phyloP scores from a whole-genome alignment of 2,797 vertebrate species.

The Lemur catta region DNA sequence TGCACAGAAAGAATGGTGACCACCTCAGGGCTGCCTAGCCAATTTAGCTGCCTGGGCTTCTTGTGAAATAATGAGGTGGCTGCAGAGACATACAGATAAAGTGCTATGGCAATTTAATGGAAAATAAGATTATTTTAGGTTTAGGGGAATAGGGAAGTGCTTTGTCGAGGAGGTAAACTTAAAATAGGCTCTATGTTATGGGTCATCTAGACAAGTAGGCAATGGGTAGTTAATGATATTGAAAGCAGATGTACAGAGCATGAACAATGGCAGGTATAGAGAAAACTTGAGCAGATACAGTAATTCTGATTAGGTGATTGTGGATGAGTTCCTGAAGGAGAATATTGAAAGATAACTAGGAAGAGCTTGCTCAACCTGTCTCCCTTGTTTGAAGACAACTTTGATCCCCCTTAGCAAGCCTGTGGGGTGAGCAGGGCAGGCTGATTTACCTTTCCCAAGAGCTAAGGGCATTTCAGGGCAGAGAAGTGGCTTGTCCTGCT shows the following conservation, averaged over 20 bases:
- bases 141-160: neutral
- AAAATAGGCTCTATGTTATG: neutral
- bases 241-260: neutral
- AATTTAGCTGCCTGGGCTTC: neutral
- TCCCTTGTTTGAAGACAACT: neutral
- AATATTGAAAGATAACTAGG: neutral
- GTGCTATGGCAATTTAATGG: neutral
- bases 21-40: neutral
- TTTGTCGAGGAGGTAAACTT: neutral
- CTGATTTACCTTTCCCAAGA: neutral
- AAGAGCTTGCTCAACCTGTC: neutral
- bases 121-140: neutral
- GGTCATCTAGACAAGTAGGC: neutral
- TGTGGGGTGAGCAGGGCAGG: neutral
- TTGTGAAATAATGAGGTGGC: neutral
- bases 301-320: neutral
- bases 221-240: neutral
- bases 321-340: neutral
- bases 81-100: neutral
- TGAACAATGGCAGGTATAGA: neutral
- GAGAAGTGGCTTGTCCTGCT: neutral
- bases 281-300: fast-evolving
- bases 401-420: neutral
- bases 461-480: neutral
- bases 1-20: neutral